Evolutionary conservation across 2,797 vertebrate genomes (phyloP), one percentile per base, ranked within the genome.

Genomic region (Pangasius mekongensis): DNA sequence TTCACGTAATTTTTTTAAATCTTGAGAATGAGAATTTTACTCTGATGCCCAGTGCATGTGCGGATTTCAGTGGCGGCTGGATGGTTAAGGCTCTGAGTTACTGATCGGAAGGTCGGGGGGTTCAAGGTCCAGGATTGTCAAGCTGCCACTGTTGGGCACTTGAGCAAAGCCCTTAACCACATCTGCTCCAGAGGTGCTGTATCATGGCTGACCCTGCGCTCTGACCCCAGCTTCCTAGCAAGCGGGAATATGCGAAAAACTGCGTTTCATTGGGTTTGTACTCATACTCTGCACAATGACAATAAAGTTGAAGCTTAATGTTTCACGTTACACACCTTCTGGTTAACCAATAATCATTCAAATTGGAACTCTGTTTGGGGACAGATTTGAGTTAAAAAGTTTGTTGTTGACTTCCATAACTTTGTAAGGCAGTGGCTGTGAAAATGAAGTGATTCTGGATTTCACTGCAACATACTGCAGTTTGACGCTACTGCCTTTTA

Each of bases 401-500:
- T 71, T 82, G 30, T 74, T 71, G 24, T 67, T 85, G 76, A 67
- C n/a, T 49, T 77, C 47, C 43, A 14, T 36, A 39, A 13, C 18
- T 22, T 7, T 71, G 6, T 54, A 54, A 77, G 47, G 27, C 6
- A 30, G 30, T 52, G 7, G 47, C 81, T 81, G 73, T 47, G 36
- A 64, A 77, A 80, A 47, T 80, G n/a, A 83, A 76, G n/a, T n/a
- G 60, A n/a, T 69, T 84, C 77, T 81, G 64, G 69, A 77, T 88
- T 82, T 85, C 58, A 87, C 77, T 49, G 78, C 85, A 91, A n/a
- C 30, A 71, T 66, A 18, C 66, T 90, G 87, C 10, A 84, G 85
- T 89, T 87, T 90, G 47, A 89, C 77, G 67, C 49, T 54, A 67
- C 85, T 76, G 27, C 43, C 54, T 69, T 86, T 86, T 47, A 36